Evolutionary conservation across 2,888 invertebrate genomes (phyloP).

Genomic region (Drosophila macrothrix): DNA sequence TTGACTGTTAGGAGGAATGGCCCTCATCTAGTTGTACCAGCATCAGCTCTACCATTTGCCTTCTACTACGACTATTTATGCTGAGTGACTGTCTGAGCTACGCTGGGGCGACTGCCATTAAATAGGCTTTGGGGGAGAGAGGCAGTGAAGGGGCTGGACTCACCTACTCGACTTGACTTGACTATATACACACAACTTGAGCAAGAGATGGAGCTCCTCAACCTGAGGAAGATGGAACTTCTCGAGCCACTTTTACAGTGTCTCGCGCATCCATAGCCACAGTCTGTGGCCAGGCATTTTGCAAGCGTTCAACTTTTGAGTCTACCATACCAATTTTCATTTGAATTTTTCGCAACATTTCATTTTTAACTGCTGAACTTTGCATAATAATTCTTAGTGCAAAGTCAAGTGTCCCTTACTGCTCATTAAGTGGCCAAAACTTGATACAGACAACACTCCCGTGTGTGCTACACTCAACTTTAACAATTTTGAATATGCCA

Average conservation of each 20-base stretch:
- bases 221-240: slow-evolving; percentile 41
- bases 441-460: slow-evolving; percentile 43
- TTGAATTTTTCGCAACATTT: slow-evolving; percentile 74
- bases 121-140: slow-evolving; percentile 19
- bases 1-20: slow-evolving; percentile 23
- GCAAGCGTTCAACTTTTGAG: slow-evolving; percentile 35
- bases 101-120: slow-evolving; percentile 47
- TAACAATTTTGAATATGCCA: slow-evolving; percentile 32
- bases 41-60: slow-evolving; percentile 43
- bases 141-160: not conserved
- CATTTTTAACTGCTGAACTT: slow-evolving; percentile 80
- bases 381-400: slow-evolving; percentile 56
- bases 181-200: slow-evolving; percentile 39
- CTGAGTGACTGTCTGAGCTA: slow-evolving; percentile 67
- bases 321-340: slow-evolving; percentile 62
- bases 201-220: slow-evolving; percentile 29
- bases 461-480: slow-evolving; percentile 30
- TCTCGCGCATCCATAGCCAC: slow-evolving; percentile 56
- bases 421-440: slow-evolving; percentile 58
- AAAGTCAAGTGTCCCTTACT: slow-evolving; percentile 36
- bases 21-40: slow-evolving; percentile 26
- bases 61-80: slow-evolving; percentile 53
- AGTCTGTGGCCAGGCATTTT: slow-evolving; percentile 21
- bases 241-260: slow-evolving; percentile 55
- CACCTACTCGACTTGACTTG: slow-evolving; percentile 24